phyloP scores from a whole-genome alignment of 1,140 invertebrate genomes.

The Drosophila erecta region DNA sequence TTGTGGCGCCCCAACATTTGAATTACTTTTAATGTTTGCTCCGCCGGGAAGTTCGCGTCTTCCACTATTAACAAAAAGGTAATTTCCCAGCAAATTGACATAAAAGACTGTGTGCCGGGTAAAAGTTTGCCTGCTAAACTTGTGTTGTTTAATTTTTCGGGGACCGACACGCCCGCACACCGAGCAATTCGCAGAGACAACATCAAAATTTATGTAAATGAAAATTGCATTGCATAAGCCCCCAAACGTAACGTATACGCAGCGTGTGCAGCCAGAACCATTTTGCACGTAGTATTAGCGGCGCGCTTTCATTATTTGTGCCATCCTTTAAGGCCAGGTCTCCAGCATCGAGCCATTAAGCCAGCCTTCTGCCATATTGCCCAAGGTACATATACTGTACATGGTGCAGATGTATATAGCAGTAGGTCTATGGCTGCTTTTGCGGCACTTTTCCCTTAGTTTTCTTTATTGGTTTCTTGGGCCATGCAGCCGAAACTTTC shows the following conservation, averaged over 20 bases:
- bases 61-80: constrained; percentile 79
- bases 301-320: constrained; percentile 70
- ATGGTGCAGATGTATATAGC: constrained; percentile 10
- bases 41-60: constrained; percentile 27
- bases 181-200: constrained; percentile 41
- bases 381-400: constrained; percentile 28
- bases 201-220: constrained; percentile 76
- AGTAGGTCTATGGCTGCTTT: constrained; percentile 27
- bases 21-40: constrained; percentile 76
- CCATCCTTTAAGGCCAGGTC: constrained; percentile 47
- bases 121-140: constrained; percentile 49
- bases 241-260: constrained; percentile 62
- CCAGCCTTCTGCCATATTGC: constrained; percentile 50
- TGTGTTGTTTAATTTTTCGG: constrained; percentile 55
- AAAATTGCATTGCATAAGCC: constrained; percentile 81
- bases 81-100: constrained; percentile 77
- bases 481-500: constrained; percentile 47
- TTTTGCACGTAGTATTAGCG: constrained; percentile 79
- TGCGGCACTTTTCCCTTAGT: constrained; percentile 60
- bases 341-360: constrained; percentile 57
- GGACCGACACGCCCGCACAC: constrained; percentile 15
- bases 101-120: constrained; percentile 69
- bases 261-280: constrained; percentile 66
- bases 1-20: constrained; percentile 45
- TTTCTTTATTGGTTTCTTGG: constrained; percentile 75